These are phyloP conservation scores for Hirtodrosophila cameraria DNA, from an alignment of 2,888 invertebrate genomes.

Conservation along the genomic window DNA sequence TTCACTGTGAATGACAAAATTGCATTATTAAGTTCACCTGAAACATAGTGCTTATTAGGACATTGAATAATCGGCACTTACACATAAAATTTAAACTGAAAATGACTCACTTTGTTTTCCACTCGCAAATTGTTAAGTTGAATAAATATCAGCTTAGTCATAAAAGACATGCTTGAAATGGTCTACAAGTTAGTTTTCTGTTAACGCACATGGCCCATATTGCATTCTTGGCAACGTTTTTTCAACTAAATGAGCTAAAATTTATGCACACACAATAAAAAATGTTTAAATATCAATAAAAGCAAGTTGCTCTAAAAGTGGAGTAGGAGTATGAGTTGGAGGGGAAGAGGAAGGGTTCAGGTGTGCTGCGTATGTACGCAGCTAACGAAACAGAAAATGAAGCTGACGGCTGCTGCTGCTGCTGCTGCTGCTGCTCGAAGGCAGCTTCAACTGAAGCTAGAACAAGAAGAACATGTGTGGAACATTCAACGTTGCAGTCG, in stretches of 20 bases:
- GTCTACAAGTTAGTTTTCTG: background rate
- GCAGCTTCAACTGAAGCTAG: background rate
- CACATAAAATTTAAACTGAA: too few species aligned
- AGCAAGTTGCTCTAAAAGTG: slow-evolving; percentile 37
- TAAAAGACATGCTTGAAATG: slow-evolving; percentile 16
- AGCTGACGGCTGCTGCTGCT: slow-evolving; percentile 44
- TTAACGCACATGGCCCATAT: slow-evolving; percentile 2
- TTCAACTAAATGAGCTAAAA: slow-evolving; percentile 59
- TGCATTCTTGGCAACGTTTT: slow-evolving; percentile 4
- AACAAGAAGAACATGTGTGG: too few species aligned
- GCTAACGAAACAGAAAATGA: slow-evolving; percentile 80
- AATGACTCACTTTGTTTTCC: too few species aligned
- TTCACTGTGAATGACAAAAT: too few species aligned
- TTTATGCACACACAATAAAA: slow-evolving; percentile 67
- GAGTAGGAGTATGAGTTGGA: background rate
- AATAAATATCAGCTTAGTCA: slow-evolving; percentile 18
- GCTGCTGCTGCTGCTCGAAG: background rate
- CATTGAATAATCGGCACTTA: too few species aligned
- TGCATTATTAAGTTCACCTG: too few species aligned
- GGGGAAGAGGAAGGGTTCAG: background rate
- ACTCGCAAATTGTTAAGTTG: slow-evolving; percentile 19
- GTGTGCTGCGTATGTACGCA: slow-evolving; percentile 38
- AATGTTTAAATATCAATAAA: slow-evolving; percentile 76
- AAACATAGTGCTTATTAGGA: too few species aligned
- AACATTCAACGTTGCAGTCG: too few species aligned